phyloP scores from a whole-genome alignment of 2,113 vertebrate genomes.

The Elgaria multicarinata region DNA sequence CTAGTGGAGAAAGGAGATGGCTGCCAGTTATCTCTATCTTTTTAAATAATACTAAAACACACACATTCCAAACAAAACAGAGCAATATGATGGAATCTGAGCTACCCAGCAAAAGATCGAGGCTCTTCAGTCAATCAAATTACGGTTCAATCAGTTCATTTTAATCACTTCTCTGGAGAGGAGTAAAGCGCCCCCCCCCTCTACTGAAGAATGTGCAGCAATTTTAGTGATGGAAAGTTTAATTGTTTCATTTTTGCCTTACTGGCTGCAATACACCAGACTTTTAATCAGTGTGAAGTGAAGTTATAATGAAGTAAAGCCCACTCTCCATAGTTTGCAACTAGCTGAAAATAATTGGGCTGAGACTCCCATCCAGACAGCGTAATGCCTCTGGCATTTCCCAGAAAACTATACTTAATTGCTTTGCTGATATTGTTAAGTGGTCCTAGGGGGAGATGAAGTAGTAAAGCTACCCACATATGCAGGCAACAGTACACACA shows the following conservation, averaged over 20 bases:
- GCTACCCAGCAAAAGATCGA: constrained; percentile 65
- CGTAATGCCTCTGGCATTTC: constrained; percentile 82
- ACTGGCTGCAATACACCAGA: constrained; percentile 78
- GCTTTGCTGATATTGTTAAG: constrained; percentile 88
- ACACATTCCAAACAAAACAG: constrained; percentile 65
- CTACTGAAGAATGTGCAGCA: constrained; percentile 79
- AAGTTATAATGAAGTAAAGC: constrained; percentile 86
- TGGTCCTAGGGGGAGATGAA: constrained; percentile 78
- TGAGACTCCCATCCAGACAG: constrained; percentile 85
- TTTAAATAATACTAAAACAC: too few relatives aligned
- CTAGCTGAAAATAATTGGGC: constrained; percentile 87
- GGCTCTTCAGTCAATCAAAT: constrained; percentile 81
- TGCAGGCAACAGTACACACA: constrained; percentile 74
- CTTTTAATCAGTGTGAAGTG: constrained; percentile 86
- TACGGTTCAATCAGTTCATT: constrained; percentile 83
- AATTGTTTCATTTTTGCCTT: constrained; percentile 86
- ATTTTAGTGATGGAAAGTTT: constrained; percentile 86
- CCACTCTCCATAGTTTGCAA: constrained; percentile 82
- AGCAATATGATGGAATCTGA: constrained; percentile 73
- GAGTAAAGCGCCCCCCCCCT: constrained; percentile 73
- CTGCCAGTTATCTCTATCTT: background rate
- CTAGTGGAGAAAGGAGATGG: constrained; percentile 43
- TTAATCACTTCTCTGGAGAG: constrained; percentile 85
- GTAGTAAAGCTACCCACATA: constrained; percentile 75
- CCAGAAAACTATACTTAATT: constrained; percentile 86